phyloP scores from a whole-genome alignment of 1,140 invertebrate genomes.

The Lepidurus arcticus region DNA sequence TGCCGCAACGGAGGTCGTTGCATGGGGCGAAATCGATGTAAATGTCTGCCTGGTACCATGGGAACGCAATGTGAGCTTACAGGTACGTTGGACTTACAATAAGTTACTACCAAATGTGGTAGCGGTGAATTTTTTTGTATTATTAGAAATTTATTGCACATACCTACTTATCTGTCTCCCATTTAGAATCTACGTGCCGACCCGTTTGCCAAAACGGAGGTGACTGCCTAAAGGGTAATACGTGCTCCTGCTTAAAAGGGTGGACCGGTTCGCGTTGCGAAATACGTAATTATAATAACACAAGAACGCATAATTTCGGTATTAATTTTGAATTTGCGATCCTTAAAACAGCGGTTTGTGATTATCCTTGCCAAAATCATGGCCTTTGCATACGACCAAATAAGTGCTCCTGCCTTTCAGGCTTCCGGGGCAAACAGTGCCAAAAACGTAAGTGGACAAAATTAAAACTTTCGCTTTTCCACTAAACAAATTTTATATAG shows the following conservation, averaged over 20 bases:
- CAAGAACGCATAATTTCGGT: neutral
- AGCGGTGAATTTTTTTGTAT: no score
- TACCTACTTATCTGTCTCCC: neutral
- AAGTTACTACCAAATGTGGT: no score
- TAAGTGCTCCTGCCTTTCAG: slow-evolving; percentile 30
- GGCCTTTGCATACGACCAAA: slow-evolving; percentile 29
- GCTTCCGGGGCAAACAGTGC: slow-evolving; percentile 32
- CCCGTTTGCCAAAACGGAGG: slow-evolving; percentile 36
- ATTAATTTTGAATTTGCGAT: slow-evolving; percentile 24
- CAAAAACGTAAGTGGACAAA: slow-evolving; percentile 30
- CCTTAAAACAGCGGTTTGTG: slow-evolving; percentile 28
- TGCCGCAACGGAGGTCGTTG: slow-evolving; percentile 33
- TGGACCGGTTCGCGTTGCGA: slow-evolving; percentile 35
- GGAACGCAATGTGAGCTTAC: slow-evolving; percentile 26
- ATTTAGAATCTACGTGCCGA: slow-evolving; percentile 25
- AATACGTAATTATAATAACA: slow-evolving; percentile 21
- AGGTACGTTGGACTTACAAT: neutral
- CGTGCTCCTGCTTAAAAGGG: slow-evolving; percentile 32
- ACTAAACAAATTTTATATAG: slow-evolving; percentile 19
- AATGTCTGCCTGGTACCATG: slow-evolving; percentile 25
- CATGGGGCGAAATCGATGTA: slow-evolving; percentile 31
- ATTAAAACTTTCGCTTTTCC: neutral
- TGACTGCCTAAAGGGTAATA: slow-evolving; percentile 29
- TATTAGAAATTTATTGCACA: no score
- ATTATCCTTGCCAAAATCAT: slow-evolving; percentile 31